These are phyloP conservation scores for Machaerirhynchus nigripectus DNA, from an alignment of 2,113 vertebrate species.

Conservation along the genomic window DNA sequence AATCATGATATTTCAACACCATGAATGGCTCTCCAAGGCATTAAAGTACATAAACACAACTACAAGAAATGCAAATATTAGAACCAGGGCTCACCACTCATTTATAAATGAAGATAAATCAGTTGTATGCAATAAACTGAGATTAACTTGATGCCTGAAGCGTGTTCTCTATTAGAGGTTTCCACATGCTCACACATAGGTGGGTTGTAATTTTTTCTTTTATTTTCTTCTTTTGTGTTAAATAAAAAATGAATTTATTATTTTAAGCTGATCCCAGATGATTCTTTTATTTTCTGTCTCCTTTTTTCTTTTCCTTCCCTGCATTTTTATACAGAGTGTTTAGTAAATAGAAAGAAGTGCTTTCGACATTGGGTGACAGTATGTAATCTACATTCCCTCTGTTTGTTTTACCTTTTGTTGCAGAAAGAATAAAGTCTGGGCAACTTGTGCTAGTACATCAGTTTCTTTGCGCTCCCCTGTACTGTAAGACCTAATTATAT, in stretches of 20 bases:
- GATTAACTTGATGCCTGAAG: slow-evolving; percentile 45
- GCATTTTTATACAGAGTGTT: slow-evolving; percentile 12
- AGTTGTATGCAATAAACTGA: slow-evolving; percentile 1
- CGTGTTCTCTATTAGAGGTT: not conserved
- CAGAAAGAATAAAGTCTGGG: slow-evolving; percentile 59
- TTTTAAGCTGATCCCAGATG: slow-evolving; percentile 49
- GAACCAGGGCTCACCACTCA: slow-evolving; percentile 41
- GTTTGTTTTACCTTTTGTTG: slow-evolving; percentile 69
- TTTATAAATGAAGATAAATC: slow-evolving; percentile 75
- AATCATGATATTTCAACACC: not conserved
- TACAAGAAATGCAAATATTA: slow-evolving; percentile 55
- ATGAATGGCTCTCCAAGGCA: slow-evolving; percentile 33
- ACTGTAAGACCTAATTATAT: slow-evolving; percentile 76
- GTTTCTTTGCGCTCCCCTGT: slow-evolving; percentile 53
- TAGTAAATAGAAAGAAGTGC: slow-evolving; percentile 51
- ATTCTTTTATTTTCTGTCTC: slow-evolving; percentile 7
- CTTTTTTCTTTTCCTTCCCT: not conserved
- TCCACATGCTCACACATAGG: not conserved
- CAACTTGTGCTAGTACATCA: slow-evolving; percentile 54
- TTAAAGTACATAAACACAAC: slow-evolving; percentile 48
- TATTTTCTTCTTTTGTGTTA: not conserved
- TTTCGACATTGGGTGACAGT: slow-evolving; percentile 31
- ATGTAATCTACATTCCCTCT: slow-evolving; percentile 42
- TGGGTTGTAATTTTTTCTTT: slow-evolving; percentile 1
- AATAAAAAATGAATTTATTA: slow-evolving; percentile 50